phyloP scores from a whole-genome alignment of 2,888 invertebrate genomes.

The Calameuta idolon region DNA sequence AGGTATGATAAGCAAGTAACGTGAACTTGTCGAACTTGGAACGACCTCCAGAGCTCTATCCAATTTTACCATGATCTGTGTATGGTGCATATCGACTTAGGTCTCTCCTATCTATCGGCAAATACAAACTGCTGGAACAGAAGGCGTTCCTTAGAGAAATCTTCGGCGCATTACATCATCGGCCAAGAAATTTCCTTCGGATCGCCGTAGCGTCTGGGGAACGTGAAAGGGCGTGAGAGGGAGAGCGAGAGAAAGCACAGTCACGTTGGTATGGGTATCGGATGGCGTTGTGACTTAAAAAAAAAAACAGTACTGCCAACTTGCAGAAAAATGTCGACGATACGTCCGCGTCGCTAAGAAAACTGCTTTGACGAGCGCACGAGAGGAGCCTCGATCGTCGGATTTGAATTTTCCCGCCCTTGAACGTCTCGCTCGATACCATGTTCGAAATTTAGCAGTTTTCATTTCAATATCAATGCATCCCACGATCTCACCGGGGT shows the following conservation, averaged over 20 bases:
- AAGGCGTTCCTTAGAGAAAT: conserved; percentile 61
- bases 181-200: conserved; percentile 54
- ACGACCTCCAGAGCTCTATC: conserved; percentile 23
- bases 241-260: conserved; percentile 11
- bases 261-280: neutral
- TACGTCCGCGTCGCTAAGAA: neutral
- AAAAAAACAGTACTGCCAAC: neutral
- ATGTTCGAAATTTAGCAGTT: neutral
- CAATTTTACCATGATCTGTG: conserved; percentile 54
- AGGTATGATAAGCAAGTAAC: neutral
- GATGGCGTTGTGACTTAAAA: neutral
- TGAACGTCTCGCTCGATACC: neutral
- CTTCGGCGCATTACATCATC: conserved; percentile 62
- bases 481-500: conserved; percentile 17
- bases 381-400: neutral
- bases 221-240: conserved; percentile 6
- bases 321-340: neutral
- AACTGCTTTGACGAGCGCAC: neutral
- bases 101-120: conserved; percentile 11
- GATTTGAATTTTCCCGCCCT: neutral
- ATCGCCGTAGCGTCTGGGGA: conserved; percentile 13
- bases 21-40: neutral
- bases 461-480: conserved; percentile 35
- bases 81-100: conserved; percentile 39
- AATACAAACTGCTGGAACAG: neutral